Base-by-base conservation (phyloP, 2,888 invertebrate species). In the Malachius bipustulatus region DNA sequence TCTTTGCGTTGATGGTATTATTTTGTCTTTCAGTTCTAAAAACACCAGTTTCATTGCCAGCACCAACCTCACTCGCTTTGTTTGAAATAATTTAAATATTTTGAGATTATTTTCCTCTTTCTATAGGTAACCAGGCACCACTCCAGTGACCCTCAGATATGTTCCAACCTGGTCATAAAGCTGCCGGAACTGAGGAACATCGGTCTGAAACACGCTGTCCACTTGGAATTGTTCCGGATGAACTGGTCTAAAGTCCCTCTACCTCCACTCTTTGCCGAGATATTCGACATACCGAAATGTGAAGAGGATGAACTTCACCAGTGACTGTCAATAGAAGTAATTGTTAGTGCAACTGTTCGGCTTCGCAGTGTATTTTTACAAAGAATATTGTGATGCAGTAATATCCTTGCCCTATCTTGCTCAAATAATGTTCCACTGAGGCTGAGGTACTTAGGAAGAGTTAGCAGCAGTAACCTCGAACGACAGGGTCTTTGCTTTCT, bases 211-310 rank as follows among this genome's bases (percentile, higher is more conserved):
- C 93, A 94, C 65, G 74, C 78, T 47, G 77, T 81, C 46, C 78
- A 87, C 52, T 70, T 94, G 53, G 77, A 80, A 59, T 96, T 91
- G 91, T 90, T 88, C 66, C 76, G 93, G 47, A 73, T 79, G 52
- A 79, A 84, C 65, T 93, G 91, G 91, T 74, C 75, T 39, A 77
- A 78, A 51, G 71, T 87, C 39, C 71, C 82, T 42, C 71, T 94
- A 51, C 94, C 94, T 30, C 90, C 93, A 2, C 74, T 96, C 36
- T 96, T 91, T 65, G 83, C 93, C 19, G 96, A 96, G 66, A 90
- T 94, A 51, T 96, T 91, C 66, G 94, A 96, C 73, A 91, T 96
- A 64, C 88, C 90, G 47, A 85, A 82, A 62, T 73, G 75, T 53
- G 82, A 80, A 57, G 82, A 81, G 54, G 81, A 81, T 57, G 58